Conservation (phyloP, 2,113 vertebrate species). For the Pelecanus crispus region DNA sequence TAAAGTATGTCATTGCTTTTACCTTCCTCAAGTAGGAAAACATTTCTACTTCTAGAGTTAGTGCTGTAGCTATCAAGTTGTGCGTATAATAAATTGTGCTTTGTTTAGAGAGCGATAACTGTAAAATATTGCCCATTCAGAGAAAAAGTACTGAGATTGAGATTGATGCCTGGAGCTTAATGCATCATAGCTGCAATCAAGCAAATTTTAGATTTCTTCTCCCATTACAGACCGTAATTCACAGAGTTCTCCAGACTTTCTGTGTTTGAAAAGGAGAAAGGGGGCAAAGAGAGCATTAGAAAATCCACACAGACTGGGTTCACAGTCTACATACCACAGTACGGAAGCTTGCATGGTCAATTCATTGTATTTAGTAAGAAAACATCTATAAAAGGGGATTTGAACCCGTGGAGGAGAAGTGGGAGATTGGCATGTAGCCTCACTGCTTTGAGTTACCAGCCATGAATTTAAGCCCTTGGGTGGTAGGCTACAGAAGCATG, state of each 20-base stretch:
- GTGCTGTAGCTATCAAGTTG: background rate
- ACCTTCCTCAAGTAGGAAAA: background rate
- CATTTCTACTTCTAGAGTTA: background rate
- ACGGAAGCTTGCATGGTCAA: background rate
- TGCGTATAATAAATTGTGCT: slow-evolving; percentile 37
- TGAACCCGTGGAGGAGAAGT: background rate
- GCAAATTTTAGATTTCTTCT: background rate
- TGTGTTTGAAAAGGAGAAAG: background rate
- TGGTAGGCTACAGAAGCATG: background rate
- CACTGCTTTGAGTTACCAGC: background rate
- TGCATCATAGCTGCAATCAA: background rate
- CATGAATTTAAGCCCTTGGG: background rate
- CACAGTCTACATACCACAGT: background rate
- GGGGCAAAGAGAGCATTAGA: background rate
- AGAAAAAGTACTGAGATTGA: background rate
- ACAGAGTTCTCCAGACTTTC: background rate
- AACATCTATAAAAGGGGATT: background rate
- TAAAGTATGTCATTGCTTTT: slow-evolving; percentile 32
- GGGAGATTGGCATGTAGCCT: background rate
- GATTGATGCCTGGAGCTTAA: slow-evolving; percentile 33
- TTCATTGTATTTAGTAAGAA: background rate
- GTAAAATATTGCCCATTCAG: slow-evolving; percentile 23
- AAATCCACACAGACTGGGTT: background rate
- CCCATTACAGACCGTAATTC: background rate
- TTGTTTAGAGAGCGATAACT: slow-evolving; percentile 2